Percentiles rank a stretch among this genome's conserved stretches.
Evolutionary conservation across 2,113 vertebrate genomes (phyloP).

Genomic region (Oreochromis aureus): DNA sequence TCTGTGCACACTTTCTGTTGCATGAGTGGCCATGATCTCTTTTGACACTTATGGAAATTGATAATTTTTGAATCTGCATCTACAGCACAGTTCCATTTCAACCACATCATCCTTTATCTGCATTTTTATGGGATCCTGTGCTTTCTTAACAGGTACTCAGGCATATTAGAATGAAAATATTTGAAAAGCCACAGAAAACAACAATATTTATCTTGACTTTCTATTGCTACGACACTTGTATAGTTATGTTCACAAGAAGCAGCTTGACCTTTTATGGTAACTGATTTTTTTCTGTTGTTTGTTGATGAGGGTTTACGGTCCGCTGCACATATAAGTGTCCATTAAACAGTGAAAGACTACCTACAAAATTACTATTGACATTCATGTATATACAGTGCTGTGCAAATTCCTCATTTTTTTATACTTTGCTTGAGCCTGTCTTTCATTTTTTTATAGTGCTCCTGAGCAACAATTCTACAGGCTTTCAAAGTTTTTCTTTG

Average conservation of each 20-base stretch:
- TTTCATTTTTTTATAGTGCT: neutral
- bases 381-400: neutral
- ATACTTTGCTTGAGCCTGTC: neutral
- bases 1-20: slow-evolving; percentile 35
- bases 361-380: slow-evolving; percentile 21
- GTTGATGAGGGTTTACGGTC: slow-evolving; percentile 20
- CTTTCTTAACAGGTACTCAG: slow-evolving; percentile 7
- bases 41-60: slow-evolving; percentile 33
- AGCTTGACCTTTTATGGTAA: neutral
- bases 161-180: slow-evolving; percentile 7
- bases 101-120: slow-evolving; percentile 38
- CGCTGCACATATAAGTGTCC: neutral
- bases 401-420: neutral
- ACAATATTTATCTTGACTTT: neutral
- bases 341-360: slow-evolving; percentile 24
- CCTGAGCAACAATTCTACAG: neutral
- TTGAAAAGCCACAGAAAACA: neutral
- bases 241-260: neutral
- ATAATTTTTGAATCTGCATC: neutral
- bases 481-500: neutral
- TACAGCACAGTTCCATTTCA: neutral
- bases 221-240: neutral
- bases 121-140: neutral
- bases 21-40: slow-evolving; percentile 52
- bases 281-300: slow-evolving; percentile 27